Evolutionary conservation across 2,888 invertebrate species (phyloP).

Genomic region (Colletes collaris): DNA sequence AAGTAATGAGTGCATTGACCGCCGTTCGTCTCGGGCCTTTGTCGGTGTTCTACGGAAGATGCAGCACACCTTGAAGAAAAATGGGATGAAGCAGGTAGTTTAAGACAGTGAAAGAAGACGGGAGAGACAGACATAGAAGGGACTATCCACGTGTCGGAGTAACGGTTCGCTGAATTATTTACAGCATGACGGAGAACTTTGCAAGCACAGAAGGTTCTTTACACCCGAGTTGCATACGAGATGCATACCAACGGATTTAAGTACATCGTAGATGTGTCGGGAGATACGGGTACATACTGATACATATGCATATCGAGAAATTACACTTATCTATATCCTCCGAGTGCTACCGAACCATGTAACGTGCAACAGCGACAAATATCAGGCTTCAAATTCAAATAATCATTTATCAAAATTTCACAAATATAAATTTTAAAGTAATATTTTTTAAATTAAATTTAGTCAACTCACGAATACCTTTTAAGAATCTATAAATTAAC

Average conservation of each 20-base stretch:
- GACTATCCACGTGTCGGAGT: conserved; percentile 60
- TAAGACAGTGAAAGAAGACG: conserved; percentile 49
- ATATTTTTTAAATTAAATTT: too few species aligned
- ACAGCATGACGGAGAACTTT: conserved; percentile 54
- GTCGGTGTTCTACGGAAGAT: conserved; percentile 42
- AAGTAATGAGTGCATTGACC: conserved; percentile 49
- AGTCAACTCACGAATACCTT: too few species aligned
- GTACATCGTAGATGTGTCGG: conserved; percentile 35
- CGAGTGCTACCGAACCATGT: background rate
- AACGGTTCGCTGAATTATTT: conserved; percentile 70
- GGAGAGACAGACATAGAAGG: conserved; percentile 52
- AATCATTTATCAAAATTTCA: background rate
- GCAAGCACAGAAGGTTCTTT: conserved; percentile 55
- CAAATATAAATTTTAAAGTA: background rate
- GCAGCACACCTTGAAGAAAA: conserved; percentile 48
- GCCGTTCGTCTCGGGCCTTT: conserved; percentile 35
- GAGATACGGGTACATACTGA: conserved; percentile 45
- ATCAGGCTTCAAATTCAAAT: background rate
- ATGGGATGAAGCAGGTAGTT: conserved; percentile 45
- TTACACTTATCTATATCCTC: conserved; percentile 12
- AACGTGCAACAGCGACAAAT: background rate
- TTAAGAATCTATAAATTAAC: too few species aligned
- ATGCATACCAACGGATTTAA: conserved; percentile 42
- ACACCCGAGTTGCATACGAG: conserved; percentile 50
- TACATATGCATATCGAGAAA: conserved; percentile 32